These are phyloP conservation scores for Morphnarchus princeps DNA, from an alignment of 2,113 vertebrate species.

Conservation along the genomic window DNA sequence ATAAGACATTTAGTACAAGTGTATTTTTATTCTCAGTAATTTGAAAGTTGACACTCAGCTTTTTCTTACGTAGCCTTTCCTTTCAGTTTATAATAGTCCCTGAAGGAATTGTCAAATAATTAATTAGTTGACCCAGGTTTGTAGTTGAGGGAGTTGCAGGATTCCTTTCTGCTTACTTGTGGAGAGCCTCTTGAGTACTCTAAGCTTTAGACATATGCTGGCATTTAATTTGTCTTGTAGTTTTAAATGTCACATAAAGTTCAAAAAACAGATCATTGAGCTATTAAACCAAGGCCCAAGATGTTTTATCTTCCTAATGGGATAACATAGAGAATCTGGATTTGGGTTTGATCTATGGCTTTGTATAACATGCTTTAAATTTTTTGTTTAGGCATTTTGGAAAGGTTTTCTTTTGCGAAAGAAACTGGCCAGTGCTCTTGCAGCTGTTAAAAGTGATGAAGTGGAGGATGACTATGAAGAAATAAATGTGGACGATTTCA, in stretches of 20 bases:
- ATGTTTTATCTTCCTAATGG: slow-evolving; percentile 96
- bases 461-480: slow-evolving; percentile 86
- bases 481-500: slow-evolving; percentile 85
- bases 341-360: slow-evolving; percentile 84
- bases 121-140: slow-evolving; percentile 91
- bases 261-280: slow-evolving; percentile 92
- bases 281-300: slow-evolving; percentile 85
- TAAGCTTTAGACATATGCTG: slow-evolving; percentile 85
- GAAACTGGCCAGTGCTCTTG: slow-evolving; percentile 84
- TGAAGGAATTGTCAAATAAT: slow-evolving; percentile 87
- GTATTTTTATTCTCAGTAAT: slow-evolving; percentile 63
- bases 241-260: slow-evolving; percentile 93
- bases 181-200: slow-evolving; percentile 82
- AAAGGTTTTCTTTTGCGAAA: slow-evolving; percentile 86
- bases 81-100: slow-evolving; percentile 82
- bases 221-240: slow-evolving; percentile 91
- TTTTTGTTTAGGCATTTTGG: slow-evolving; percentile 90
- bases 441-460: slow-evolving; percentile 72
- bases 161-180: slow-evolving; percentile 84
- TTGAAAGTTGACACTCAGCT: slow-evolving; percentile 67
- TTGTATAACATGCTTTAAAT: slow-evolving; percentile 74
- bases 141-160: slow-evolving; percentile 81
- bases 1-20: slow-evolving; percentile 49
- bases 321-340: slow-evolving; percentile 89
- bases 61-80: slow-evolving; percentile 58